Evolutionary conservation across 37 sponge, comb jelly and placozoan genomes (phyloP).

Genomic region (Cladorhizidae sp.): DNA sequence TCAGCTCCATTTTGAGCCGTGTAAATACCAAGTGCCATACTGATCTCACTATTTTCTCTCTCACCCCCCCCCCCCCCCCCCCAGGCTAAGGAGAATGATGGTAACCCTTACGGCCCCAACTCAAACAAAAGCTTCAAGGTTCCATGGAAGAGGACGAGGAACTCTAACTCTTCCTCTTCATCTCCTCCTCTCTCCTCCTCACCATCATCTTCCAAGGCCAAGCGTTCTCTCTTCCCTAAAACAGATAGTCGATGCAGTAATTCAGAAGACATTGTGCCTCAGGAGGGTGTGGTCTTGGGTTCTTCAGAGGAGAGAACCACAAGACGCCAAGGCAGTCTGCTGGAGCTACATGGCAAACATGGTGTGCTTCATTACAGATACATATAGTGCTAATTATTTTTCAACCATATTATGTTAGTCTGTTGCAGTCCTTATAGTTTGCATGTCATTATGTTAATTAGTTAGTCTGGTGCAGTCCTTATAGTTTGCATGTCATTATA

Average conservation of each 20-base stretch:
- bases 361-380: no score
- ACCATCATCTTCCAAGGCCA: neutral
- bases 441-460: no score
- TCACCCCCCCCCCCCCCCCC: no score
- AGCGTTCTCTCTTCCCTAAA: neutral
- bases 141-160: neutral
- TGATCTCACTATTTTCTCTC: no score
- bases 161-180: slow-evolving; percentile 1
- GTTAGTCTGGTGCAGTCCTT: no score
- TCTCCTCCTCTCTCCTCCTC: slow-evolving; percentile 15
- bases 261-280: neutral
- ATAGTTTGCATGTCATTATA: neutral
- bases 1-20: no score
- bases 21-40: no score
- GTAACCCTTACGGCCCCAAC: neutral
- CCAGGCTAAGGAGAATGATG: no score
- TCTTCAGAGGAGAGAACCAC: neutral
- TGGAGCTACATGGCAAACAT: slow-evolving; percentile 13
- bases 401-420: no score
- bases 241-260: neutral
- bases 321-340: neutral
- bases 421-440: neutral
- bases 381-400: no score
- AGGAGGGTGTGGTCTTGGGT: no score
- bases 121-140: slow-evolving; percentile 2